Base-by-base conservation (phyloP, 2,888 invertebrate species). In the Caenorhabditis drosophilae region DNA sequence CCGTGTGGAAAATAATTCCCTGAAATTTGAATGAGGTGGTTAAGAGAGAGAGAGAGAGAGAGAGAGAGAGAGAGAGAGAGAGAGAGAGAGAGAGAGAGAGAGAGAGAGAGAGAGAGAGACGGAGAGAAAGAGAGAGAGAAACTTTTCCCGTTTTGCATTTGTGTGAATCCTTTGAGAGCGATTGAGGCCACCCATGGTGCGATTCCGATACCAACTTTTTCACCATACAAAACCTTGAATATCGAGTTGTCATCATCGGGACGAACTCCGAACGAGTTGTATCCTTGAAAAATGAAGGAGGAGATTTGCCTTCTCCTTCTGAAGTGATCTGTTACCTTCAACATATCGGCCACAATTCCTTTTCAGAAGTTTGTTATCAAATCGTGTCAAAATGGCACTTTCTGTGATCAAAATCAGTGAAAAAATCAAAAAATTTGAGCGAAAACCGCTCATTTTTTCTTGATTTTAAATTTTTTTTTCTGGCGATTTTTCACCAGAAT, bases 131-230 rank as follows among this genome's bases (percentile, higher is more conserved):
- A n/a, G n/a, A n/a, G n/a, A n/a, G n/a, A n/a, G n/a, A n/a, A n/a
- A n/a, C n/a, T n/a, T n/a, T n/a, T n/a, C n/a, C n/a, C n/a, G n/a
- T n/a, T n/a, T n/a, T n/a, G n/a, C n/a, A n/a, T n/a, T n/a, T n/a
- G 11, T 12, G 49, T 35, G 31, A 20, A 31, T 41, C 54, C 46
- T 49, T 53, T 57, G 40, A 50, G 45, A 0, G 51, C 47, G 16
- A 66, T 12, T 6, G 66, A 52, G 7, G 54, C 60, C 15, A 41
- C 56, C 66, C 66, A 66, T 26, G 66, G 66, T 0, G 66, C 66
- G 4, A 41, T 42, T n/a, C 55, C 47, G 9, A 44, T 35, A 7
- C 20, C 6, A n/a, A 51, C 55, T 18, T 57, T 35, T 20, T 52
- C 22, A 1, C 64, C 64, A 26, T 64, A 64, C 0, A 64, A 40